These are phyloP conservation scores for Agraylea sexmaculata DNA, from an alignment of 1,140 invertebrate species.

Conservation along the genomic window DNA sequence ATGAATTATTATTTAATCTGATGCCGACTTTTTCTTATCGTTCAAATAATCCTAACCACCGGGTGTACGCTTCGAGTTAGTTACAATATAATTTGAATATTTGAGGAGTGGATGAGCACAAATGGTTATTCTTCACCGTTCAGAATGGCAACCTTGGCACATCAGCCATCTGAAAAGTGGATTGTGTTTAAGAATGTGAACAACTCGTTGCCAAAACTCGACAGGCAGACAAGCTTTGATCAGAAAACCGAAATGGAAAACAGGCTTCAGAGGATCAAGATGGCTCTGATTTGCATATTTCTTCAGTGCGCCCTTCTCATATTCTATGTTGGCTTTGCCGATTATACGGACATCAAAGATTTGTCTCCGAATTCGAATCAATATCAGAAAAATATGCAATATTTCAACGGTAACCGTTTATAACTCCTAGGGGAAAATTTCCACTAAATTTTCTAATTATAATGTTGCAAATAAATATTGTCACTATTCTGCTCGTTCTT, in stretches of 20 bases:
- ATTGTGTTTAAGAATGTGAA: constrained; percentile 1
- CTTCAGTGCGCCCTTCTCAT: constrained; percentile 12
- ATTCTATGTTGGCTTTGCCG: constrained; percentile 10
- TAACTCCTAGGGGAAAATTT: not conserved
- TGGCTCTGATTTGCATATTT: constrained; percentile 14
- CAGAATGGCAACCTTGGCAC: too few relatives aligned
- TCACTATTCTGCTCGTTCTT: not conserved
- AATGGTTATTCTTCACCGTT: too few relatives aligned
- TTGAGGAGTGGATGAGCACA: too few relatives aligned
- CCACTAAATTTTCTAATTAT: not conserved
- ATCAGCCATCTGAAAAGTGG: constrained; percentile 5
- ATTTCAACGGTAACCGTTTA: not conserved
- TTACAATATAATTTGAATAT: too few relatives aligned
- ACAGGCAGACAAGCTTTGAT: not conserved
- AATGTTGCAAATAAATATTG: not conserved
- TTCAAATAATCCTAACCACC: too few relatives aligned
- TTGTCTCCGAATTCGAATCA: not conserved
- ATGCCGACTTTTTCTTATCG: too few relatives aligned
- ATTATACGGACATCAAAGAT: constrained; percentile 1
- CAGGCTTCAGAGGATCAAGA: constrained; percentile 11
- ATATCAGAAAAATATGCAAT: not conserved
- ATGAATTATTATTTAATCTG: too few relatives aligned
- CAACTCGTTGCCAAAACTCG: constrained; percentile 2
- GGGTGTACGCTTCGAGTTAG: too few relatives aligned
- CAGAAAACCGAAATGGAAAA: too few relatives aligned